Evolutionary conservation across 2,888 invertebrate genomes (phyloP), one percentile per base, ranked within the genome.

Genomic region (Phytoseiulus persimilis): DNA sequence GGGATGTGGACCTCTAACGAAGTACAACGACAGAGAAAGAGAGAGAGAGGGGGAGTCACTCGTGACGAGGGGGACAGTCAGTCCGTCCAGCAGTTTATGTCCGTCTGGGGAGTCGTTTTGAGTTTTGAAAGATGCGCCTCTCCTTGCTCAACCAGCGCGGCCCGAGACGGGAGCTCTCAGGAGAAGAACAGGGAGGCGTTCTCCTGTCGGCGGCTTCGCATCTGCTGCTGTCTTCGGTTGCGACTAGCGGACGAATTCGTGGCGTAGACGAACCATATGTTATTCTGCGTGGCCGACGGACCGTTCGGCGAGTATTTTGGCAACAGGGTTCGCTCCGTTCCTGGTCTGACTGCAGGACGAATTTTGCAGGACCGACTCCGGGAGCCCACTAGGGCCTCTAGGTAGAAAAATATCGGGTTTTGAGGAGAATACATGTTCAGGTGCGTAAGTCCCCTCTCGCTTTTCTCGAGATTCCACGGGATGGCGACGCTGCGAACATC

Each of bases 31-130:
- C 65, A 65, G 65, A 14, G 65, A 23, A 65, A 14, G 65, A 18
- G 65, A 65, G 65, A 65, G 33, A 28, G 39, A 23, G 33, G n/a
- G n/a, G n/a, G n/a, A n/a, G n/a, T n/a, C n/a, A n/a, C n/a, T n/a
- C n/a, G n/a, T n/a, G n/a, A n/a, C n/a, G n/a, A n/a, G n/a, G n/a
- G n/a, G n/a, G n/a, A n/a, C n/a, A n/a, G n/a, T n/a, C n/a, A 32
- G 87, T 23, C 87, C 32, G 83, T 83, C 31, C 31, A 33, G 87
- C 87, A n/a, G 87, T 45, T 87, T 87, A 87, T 87, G 87, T 87
- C 28, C 32, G 87, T 33, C 87, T 87, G 3, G 87, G 87, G 87
- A 87, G 87, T 87, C 87, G 87, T 87, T 87, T 23, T 87, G 45
- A 45, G 87, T 87, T 87, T 33, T 33, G 87, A 87, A 45, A 32